Evolutionary conservation across 2,888 invertebrate genomes (phyloP).

Genomic region (Drosophila differens): DNA sequence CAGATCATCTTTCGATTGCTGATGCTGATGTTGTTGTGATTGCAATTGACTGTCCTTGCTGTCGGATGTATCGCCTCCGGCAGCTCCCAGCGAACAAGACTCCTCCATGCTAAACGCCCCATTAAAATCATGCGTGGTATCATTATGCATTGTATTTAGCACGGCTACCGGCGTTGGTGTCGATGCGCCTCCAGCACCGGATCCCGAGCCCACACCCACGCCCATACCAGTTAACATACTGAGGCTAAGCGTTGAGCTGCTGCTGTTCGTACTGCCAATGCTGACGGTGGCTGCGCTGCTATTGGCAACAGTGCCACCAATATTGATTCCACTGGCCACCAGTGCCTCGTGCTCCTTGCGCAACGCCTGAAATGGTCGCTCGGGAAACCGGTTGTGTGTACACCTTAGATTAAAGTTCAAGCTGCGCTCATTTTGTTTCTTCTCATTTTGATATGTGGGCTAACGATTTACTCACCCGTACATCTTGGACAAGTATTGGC

Average conservation of each 20-base stretch:
- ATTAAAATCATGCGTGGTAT: slow-evolving; percentile 83
- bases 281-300: slow-evolving; percentile 21
- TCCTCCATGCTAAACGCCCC: slow-evolving; percentile 84
- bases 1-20: slow-evolving; percentile 89
- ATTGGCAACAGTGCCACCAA: slow-evolving; percentile 28
- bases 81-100: slow-evolving; percentile 85
- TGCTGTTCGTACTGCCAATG: slow-evolving; percentile 45
- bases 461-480: slow-evolving; percentile 77
- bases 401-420: slow-evolving; percentile 15
- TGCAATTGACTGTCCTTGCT: slow-evolving; percentile 92
- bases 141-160: slow-evolving; percentile 64
- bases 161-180: slow-evolving; percentile 66
- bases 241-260: slow-evolving; percentile 63
- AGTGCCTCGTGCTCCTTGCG: slow-evolving; percentile 83
- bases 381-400: slow-evolving; percentile 79
- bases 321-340: slow-evolving; percentile 64
- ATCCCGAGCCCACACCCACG: neutral
- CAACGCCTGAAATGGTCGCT: slow-evolving; percentile 84
- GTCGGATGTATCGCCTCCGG: slow-evolving; percentile 86
- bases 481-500: slow-evolving; percentile 90
- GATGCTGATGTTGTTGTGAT: slow-evolving; percentile 89
- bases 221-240: slow-evolving; percentile 58
- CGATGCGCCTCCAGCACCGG: slow-evolving; percentile 49
- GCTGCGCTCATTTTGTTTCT: slow-evolving; percentile 1
- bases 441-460: neutral